phyloP scores from a whole-genome alignment of 2,888 invertebrate genomes.

The Eilema depressum region DNA sequence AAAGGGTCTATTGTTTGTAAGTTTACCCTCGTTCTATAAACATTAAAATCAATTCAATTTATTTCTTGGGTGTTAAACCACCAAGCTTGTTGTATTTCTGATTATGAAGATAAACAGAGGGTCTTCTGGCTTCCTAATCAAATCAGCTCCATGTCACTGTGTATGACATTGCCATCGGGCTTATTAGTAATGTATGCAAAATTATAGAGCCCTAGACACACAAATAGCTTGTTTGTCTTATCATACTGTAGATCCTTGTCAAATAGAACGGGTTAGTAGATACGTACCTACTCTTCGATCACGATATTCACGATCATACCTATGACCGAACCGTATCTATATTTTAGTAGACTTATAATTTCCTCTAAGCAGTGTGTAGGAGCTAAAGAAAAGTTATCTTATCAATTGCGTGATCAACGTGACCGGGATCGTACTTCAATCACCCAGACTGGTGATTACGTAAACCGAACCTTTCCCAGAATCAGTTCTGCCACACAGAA shows the following conservation, averaged over 20 bases:
- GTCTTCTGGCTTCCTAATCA: not conserved
- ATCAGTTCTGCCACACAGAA: not conserved
- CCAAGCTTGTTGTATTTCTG: not conserved
- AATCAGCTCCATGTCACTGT: not conserved
- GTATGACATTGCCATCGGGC: not conserved
- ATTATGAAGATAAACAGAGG: not conserved
- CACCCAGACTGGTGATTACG: not conserved
- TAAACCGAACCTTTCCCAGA: not conserved
- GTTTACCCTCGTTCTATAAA: not conserved
- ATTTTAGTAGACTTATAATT: too few relatives aligned
- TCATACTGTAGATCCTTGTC: not conserved
- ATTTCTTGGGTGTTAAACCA: not conserved
- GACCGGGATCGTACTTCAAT: not conserved
- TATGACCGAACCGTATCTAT: not conserved
- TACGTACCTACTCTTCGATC: not conserved
- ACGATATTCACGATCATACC: not conserved
- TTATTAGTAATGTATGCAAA: not conserved
- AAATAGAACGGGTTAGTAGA: not conserved
- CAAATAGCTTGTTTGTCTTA: not conserved
- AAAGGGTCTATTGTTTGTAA: conserved; percentile 7
- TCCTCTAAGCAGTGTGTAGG: not conserved
- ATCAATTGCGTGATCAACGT: not conserved
- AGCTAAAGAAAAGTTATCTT: not conserved
- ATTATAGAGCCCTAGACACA: not conserved
- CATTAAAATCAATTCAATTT: not conserved